Evolutionary conservation across 2,113 vertebrate genomes (phyloP), one percentile per base, ranked within the genome.

Genomic region (Chlamydotis undulata): DNA sequence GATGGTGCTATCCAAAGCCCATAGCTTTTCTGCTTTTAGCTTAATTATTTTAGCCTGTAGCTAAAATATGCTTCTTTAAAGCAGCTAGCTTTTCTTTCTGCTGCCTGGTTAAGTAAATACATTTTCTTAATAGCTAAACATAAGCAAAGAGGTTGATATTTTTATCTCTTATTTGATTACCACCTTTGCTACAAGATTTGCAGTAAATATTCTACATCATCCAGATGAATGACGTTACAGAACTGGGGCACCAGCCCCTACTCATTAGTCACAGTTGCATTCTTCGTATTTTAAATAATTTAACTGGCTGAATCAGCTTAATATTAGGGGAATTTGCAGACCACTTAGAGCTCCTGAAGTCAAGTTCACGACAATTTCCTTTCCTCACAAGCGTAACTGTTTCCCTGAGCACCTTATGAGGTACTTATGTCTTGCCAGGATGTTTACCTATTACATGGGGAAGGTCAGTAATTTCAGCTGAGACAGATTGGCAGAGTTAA

Each of bases 381-480:
- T 78, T 91, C 53, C n/a, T 33, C n/a, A 84, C 19, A 73, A 14
- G 12, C 9, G 3, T 47, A 83, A 59, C 43, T 59, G 29, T 70
- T 87, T 84, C 29, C 43, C 41, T 12, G 15, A 50, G 65, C 59
- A 89, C 53, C 77, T 79, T 41, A 41, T 12, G 41, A 41, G 5
- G 3, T 13, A 68, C 52, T 75, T 88, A 79, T 70, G 65, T 91
- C 63, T 83, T 89, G 59, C 67, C 63, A 59, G 55, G 55, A 70
- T 92, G 37, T 84, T 95, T 92, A 73, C 56, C 59, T 64, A 5
- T 87, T 73, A 52, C 50, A 43, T 2, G 2, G 47, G 43, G 56
- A 90, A 95, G 77, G 64, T 90, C 81, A 68, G 65, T 50, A 79
- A 87, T 94, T 93, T 92, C 73, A 90, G 67, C 47, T 77, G 65